Base-by-base conservation (phyloP, 2,888 invertebrate species). In the Abrostola tripartita region DNA sequence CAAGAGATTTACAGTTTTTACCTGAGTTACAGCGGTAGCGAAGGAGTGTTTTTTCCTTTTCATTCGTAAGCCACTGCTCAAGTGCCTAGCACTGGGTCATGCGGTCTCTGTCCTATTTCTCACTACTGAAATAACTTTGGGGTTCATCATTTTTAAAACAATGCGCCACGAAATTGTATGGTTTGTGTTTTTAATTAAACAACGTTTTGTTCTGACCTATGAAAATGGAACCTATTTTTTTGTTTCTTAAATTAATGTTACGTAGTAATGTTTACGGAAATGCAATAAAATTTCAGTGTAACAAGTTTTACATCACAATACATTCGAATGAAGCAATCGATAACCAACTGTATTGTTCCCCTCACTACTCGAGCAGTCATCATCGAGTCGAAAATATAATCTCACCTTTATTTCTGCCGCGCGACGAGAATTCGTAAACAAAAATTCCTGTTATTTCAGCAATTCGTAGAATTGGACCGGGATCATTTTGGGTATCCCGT, bases 351-450 rank as follows among this genome's bases (percentile, higher is more conserved):
- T 12, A 54, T 37, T 51, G 24, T n/a, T 38, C 65, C 11, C 83
- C 66, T 71, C 81, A 68, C 77, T 81, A 47, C 54, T 11, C 52
- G 63, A 50, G 42, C 54, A 62, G 52, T 60, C 66, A 71, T 70
- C 74, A 74, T 69, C 72, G 61, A 52, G 74, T 65, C 78, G 57
- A 83, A 74, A 79, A 82, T 84, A 83, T 85, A 82, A 83, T 83
- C 76, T 70, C 82, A 86, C 86, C 85, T 88, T 86, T 81, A 86
- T 85, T 85, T 80, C 77, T 71, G 76, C 70, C 81, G 79, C 72
- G 71, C 80, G 79, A 70, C 63, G 66, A 78, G 85, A 85, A 86
- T 86, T 84, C 81, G 87, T 87, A 89, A 90, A 90, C 88, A 88
- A 90, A 89, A 86, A 88, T 87, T 77, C 82, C 61, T 55, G 82